Base-by-base conservation (phyloP, 2,113 vertebrate species). In the Maccullochella peelii region DNA sequence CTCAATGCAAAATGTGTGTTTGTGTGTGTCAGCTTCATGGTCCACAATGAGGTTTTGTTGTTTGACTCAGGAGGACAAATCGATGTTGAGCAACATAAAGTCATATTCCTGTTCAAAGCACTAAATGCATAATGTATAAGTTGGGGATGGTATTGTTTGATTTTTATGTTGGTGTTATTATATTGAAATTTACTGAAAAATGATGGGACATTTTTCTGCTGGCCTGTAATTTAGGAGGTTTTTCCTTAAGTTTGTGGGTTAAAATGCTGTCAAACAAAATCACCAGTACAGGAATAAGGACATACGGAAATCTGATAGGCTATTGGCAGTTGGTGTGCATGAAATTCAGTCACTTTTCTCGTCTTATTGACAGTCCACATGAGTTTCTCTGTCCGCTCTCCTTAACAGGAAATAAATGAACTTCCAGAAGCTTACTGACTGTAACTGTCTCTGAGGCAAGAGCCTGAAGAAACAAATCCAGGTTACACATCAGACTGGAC, bases 21-120 rank as follows among this genome's bases (percentile, higher is more conserved):
- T 40, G 66, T 66, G 36, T 61, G 27, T 62, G 78, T 40, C 57
- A 15, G 38, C 27, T 40, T 65, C 16, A 23, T 30, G 42, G 61
- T 68, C 69, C 65, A 88, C 91, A 93, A 82, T 88, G 79, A 87
- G 58, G 80, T 83, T 89, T 86, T 92, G 72, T 86, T 86, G 82
- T 69, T 30, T 49, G 52, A 77, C 40, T 81, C 77, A 67, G 58
- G 68, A 71, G 77, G 58, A 83, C 33, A 30, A 66, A 74, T 87
- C 47, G 6, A 42, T 80, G 66, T 21, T 40, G 23, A 18, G 54
- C 61, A 63, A 44, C n/a, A 74, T 8, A 30, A 70, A 27, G 62
- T 73, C 18, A 18, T n/a, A 40, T 54, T 20, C 5, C 9, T 1
- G 9, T 18, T 40, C 5, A 21, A 33, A 20, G n/a, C 14, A 30